Base-by-base conservation (phyloP, 1,140 invertebrate species). In the Elysia chlorotica region DNA sequence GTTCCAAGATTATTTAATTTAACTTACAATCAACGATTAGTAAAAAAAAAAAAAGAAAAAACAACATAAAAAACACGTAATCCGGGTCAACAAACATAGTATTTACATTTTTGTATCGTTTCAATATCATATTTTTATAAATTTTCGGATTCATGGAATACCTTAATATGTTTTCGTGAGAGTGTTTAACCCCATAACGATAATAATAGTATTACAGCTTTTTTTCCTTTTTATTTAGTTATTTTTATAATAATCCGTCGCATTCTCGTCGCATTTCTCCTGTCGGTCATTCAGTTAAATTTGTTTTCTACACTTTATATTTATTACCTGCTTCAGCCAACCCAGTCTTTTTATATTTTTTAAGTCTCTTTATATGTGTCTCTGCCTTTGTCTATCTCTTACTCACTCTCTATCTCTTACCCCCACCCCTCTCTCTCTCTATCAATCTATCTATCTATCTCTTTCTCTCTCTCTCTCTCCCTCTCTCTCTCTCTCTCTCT, bases 141-240 rank as follows among this genome's bases (percentile, higher is more conserved):
- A 14, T 48, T 14, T 10, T 14, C 10, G n/a, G 41, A n/a, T 48
- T 10, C 10, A 48, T 14, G 41, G n/a, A 48, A 48, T 10, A 14
- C 10, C 10, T 48, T 48, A 14, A 48, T 14, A 14, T 10, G 41
- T n/a, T 48, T n/a, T n/a, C 41, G 41, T 14, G 41, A n/a, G n/a
- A n/a, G 10, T 10, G n/a, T 10, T n/a, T n/a, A n/a, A 48, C n/a
- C 10, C 41, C 31, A 36, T 14, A 36, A 4, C 28, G 31, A 38
- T 48, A 67, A 25, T 28, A 31, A 65, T 23, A 65, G 23, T 37
- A 4, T 37, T 36, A 65, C 63, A 65, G 31, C n/a, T n/a, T 63
- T 25, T 30, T 25, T 33, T 21, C 35, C 25, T 25, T 25, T 30
- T 25, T 33, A 33, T 3, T n/a, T 2, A 33, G 1, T 25, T 6